These are phyloP conservation scores for Andinoacara biseriatus DNA, from an alignment of 2,113 vertebrate genomes.

Conservation along the genomic window DNA sequence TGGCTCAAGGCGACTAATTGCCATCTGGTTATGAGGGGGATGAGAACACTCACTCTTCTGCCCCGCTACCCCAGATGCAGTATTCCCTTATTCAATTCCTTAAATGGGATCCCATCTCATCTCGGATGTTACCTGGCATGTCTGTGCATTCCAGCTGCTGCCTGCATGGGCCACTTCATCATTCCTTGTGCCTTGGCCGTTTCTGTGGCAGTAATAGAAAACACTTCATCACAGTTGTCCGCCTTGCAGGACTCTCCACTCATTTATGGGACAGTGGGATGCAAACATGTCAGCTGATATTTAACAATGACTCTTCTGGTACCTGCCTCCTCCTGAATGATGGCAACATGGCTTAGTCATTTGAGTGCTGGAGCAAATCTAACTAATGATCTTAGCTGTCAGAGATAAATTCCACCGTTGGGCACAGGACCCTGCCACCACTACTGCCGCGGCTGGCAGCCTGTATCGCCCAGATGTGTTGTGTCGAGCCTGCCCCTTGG, in stretches of 20 bases:
- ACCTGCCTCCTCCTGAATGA: slow-evolving; percentile 46
- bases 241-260: slow-evolving; percentile 31
- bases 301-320: slow-evolving; percentile 42
- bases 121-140: not conserved
- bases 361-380: slow-evolving; percentile 61
- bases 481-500: slow-evolving; percentile 38
- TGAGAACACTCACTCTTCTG: slow-evolving; percentile 39
- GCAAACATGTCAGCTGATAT: slow-evolving; percentile 54
- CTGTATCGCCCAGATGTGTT: slow-evolving; percentile 8
- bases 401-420: slow-evolving; percentile 60
- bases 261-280: slow-evolving; percentile 53
- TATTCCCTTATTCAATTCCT: slow-evolving; percentile 36
- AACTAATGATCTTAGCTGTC: slow-evolving; percentile 62
- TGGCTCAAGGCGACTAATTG: slow-evolving; percentile 46
- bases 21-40: slow-evolving; percentile 43
- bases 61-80: slow-evolving; percentile 43
- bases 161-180: slow-evolving; percentile 46
- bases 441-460: slow-evolving; percentile 23
- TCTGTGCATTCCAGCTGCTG: slow-evolving; percentile 10
- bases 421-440: slow-evolving; percentile 30
- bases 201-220: slow-evolving; percentile 57
- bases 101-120: slow-evolving; percentile 51
- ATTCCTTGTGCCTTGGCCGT: slow-evolving; percentile 50
- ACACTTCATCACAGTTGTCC: slow-evolving; percentile 66
- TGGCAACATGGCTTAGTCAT: slow-evolving; percentile 56